A percentile compares a stretch with the other conserved stretches of the same genome.
phyloP scores from a whole-genome alignment of 92 coral and sea anemone genomes.

The Desmophyllum pertusum region DNA sequence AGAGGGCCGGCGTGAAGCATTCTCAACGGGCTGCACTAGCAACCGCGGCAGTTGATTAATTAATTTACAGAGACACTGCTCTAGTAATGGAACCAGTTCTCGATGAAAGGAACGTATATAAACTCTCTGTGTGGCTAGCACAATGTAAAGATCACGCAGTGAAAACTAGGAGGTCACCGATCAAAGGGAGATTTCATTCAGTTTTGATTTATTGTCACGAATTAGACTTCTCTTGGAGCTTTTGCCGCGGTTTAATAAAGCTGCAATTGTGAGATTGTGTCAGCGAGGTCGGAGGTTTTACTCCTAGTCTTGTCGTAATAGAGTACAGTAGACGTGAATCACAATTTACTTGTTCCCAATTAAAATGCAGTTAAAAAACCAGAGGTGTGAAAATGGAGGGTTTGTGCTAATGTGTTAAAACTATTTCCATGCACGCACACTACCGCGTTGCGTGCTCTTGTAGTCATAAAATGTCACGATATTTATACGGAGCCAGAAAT shows the following conservation, averaged over 20 bases:
- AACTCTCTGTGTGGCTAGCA: background rate
- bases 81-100: background rate
- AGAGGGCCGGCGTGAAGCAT: background rate
- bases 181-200: background rate
- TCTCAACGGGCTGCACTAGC: background rate
- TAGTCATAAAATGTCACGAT: conserved; percentile 14
- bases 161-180: conserved; percentile 6
- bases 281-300: background rate
- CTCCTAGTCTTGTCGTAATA: background rate
- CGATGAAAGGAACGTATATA: conserved; percentile 10
- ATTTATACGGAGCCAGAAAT: background rate
- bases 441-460: background rate
- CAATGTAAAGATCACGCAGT: background rate
- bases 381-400: background rate
- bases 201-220: background rate
- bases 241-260: background rate
- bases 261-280: background rate
- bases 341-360: conserved; percentile 3
- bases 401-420: background rate
- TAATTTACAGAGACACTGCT: background rate
- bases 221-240: background rate
- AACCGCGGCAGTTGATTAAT: background rate
- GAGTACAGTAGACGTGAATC: too few species aligned
- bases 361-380: background rate
- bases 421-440: conserved; percentile 1